Evolutionary conservation across 2,797 vertebrate genomes (phyloP).

Genomic region (Syngnathus acus): DNA sequence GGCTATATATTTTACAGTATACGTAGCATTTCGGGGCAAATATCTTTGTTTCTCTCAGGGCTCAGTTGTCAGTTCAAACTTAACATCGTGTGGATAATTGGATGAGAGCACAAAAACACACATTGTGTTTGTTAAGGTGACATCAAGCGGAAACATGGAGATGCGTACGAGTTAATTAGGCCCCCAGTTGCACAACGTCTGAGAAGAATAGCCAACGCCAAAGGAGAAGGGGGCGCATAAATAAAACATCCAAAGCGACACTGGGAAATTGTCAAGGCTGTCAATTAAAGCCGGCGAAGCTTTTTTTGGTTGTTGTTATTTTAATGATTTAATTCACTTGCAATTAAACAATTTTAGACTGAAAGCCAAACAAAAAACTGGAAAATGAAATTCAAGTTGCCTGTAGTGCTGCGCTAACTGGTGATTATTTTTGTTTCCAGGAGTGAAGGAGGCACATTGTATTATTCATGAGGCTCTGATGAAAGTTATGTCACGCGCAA

Average conservation of each 20-base stretch:
- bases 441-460: background rate
- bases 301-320: background rate
- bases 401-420: background rate
- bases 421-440: background rate
- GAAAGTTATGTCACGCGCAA: conserved; percentile 11
- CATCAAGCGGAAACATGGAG: background rate
- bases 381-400: background rate
- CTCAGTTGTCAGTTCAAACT: background rate
- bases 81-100: background rate
- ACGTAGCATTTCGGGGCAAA: too few relatives aligned
- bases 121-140: background rate
- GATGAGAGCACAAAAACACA: too few relatives aligned
- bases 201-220: background rate
- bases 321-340: conserved; percentile 11
- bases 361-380: background rate
- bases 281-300: conserved; percentile 27
- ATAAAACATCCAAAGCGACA: conserved; percentile 10
- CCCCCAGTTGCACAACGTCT: background rate
- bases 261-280: conserved; percentile 31
- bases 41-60: background rate
- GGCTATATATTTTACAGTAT: too few relatives aligned
- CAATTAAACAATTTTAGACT: conserved; percentile 1
- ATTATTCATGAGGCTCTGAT: conserved; percentile 6
- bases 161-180: background rate
- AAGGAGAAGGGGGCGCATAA: background rate